Conservation (phyloP, 2,113 vertebrate species). For the Charina bottae region DNA sequence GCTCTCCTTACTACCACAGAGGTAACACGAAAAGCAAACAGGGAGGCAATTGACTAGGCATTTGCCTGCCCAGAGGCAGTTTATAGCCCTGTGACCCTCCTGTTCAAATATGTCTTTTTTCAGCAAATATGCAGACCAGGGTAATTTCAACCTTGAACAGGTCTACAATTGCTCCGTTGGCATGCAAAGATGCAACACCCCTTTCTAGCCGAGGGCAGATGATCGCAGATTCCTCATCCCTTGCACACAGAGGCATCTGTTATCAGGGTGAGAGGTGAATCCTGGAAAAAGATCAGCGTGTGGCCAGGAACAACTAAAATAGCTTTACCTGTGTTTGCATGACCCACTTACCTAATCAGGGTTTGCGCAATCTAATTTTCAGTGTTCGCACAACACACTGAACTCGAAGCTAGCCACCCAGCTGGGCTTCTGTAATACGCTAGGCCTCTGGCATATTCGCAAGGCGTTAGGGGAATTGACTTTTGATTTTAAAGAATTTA, state of each 20-base stretch:
- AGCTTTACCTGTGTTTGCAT: background rate
- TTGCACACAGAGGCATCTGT: background rate
- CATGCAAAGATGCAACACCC: background rate
- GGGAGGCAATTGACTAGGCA: background rate
- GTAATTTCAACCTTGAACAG: background rate
- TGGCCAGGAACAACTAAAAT: background rate
- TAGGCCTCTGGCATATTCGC: too few relatives aligned
- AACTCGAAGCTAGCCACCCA: background rate
- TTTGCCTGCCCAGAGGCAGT: background rate
- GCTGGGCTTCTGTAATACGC: background rate
- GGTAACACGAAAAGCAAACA: background rate
- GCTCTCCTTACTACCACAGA: too few relatives aligned
- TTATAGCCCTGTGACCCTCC: background rate
- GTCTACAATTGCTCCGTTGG: background rate
- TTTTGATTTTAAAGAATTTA: too few relatives aligned
- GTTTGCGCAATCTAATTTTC: background rate
- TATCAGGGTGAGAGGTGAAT: background rate
- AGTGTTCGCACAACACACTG: too few relatives aligned
- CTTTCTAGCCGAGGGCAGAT: background rate
- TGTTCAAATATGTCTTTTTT: background rate
- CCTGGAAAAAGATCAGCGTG: background rate
- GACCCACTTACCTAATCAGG: background rate
- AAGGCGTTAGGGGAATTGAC: too few relatives aligned
- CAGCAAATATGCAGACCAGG: too few relatives aligned
- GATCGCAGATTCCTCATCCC: accelerated